A percentile compares a stretch with the other conserved stretches of the same genome.
Evolutionary conservation across 2,113 vertebrate species (phyloP).

Genomic region (Ophthalmotilapia sp.): DNA sequence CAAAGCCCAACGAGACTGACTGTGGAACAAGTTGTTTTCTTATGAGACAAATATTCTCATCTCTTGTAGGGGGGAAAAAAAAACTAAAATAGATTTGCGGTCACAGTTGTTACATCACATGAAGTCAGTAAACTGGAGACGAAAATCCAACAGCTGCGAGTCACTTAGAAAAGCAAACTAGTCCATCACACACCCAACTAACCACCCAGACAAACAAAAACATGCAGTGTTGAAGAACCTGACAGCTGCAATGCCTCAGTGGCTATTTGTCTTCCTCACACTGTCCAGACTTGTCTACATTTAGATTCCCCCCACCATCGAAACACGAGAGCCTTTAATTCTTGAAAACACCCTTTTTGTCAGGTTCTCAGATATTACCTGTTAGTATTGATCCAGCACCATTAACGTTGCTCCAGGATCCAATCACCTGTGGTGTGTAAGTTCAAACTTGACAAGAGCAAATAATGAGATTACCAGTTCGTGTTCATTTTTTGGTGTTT

Average conservation of each 20-base stretch:
- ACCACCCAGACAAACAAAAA: constrained; percentile 8
- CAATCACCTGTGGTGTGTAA: background rate
- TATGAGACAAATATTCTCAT: background rate
- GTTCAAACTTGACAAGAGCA: background rate
- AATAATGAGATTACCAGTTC: background rate
- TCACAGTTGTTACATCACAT: background rate
- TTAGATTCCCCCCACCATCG: background rate
- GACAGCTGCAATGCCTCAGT: background rate
- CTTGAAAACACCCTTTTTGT: background rate
- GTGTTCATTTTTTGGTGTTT: background rate
- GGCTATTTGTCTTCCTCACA: background rate
- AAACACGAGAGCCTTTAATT: background rate
- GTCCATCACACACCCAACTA: background rate
- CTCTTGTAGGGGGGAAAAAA: fast-evolving
- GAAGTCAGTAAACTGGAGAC: background rate
- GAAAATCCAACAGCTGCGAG: background rate
- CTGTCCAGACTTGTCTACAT: background rate
- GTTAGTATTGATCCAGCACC: background rate
- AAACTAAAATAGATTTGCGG: background rate
- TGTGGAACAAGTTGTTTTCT: background rate
- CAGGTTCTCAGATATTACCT: background rate
- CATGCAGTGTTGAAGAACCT: background rate
- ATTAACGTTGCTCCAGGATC: background rate
- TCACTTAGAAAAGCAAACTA: background rate
- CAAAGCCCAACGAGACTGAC: background rate